These are phyloP conservation scores for Coluber constrictor DNA, from an alignment of 2,797 vertebrate genomes.

Conservation along the genomic window DNA sequence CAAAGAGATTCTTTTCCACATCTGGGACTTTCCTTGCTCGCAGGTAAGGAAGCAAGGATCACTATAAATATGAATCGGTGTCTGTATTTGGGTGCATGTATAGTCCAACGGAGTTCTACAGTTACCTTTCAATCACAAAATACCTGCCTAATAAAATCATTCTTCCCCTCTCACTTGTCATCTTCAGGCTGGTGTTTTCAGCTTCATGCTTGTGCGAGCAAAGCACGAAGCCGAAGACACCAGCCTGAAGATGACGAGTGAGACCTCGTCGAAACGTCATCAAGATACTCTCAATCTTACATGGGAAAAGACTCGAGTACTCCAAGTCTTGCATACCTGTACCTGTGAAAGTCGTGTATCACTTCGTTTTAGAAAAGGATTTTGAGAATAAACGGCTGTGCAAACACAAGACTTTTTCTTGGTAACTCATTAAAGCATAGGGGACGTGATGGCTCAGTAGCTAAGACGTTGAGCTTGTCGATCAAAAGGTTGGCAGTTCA, in stretches of 20 bases:
- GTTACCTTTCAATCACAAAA: not conserved
- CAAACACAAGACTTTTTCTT: not conserved
- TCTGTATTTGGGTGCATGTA: not conserved
- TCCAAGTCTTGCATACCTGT: too few species aligned
- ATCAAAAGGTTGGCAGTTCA: too few species aligned
- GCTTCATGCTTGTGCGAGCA: too few species aligned
- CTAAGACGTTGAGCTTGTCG: too few species aligned
- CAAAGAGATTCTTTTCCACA: conserved; percentile 79
- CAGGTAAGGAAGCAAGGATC: conserved; percentile 70
- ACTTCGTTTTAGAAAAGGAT: not conserved
- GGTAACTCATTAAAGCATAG: not conserved
- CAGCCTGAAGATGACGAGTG: too few species aligned
- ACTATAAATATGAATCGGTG: not conserved
- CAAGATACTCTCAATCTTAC: too few species aligned
- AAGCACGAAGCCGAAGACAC: too few species aligned
- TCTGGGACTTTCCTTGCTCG: conserved; percentile 82
- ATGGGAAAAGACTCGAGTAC: too few species aligned
- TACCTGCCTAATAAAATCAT: not conserved
- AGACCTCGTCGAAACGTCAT: too few species aligned
- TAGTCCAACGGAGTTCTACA: not conserved
- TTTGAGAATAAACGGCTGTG: not conserved
- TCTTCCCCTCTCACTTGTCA: not conserved
- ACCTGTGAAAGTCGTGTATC: not conserved
- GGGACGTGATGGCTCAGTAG: too few species aligned
- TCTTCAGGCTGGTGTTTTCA: too few species aligned